Percentiles rank a stretch among this genome's conserved stretches.
phyloP scores from a whole-genome alignment of 2,113 vertebrate species.

The Caloenas nicobarica region DNA sequence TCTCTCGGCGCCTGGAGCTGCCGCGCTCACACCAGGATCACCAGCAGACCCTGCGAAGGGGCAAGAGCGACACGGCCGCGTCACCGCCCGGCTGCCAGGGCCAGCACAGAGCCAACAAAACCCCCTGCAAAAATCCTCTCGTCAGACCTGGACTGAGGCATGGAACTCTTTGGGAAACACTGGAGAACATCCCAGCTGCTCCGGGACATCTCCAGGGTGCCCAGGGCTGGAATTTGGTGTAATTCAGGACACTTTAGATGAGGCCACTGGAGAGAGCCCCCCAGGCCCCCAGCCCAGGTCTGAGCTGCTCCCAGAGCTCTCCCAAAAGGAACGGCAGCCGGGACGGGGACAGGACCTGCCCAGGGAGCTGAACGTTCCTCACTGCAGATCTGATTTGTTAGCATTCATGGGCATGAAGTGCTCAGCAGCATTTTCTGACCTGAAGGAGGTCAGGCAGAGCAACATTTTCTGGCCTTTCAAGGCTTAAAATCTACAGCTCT shows the following conservation, averaged over 20 bases:
- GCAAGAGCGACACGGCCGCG: background rate
- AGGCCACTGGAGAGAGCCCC: background rate
- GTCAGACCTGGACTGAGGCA: fast-evolving
- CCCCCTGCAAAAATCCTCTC: fast-evolving
- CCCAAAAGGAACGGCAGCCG: no score
- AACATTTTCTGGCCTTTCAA: background rate
- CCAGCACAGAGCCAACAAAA: background rate
- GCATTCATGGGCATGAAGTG: fast-evolving
- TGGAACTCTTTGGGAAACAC: background rate
- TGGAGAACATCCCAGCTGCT: background rate
- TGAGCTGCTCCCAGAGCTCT: background rate
- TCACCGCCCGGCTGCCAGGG: fast-evolving
- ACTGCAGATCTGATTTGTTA: fast-evolving
- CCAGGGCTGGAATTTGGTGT: background rate
- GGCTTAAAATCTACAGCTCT: background rate
- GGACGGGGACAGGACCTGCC: background rate
- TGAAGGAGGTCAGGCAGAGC: background rate
- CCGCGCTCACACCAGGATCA: background rate
- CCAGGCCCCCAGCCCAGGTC: background rate
- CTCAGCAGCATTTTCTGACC: background rate
- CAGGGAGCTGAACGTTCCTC: background rate
- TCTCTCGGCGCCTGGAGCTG: background rate
- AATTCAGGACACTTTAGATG: background rate
- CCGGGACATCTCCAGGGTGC: background rate
- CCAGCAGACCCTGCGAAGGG: background rate